Evolutionary conservation across 2,113 vertebrate species (phyloP).

Genomic region (Phylloscopus trochilus): DNA sequence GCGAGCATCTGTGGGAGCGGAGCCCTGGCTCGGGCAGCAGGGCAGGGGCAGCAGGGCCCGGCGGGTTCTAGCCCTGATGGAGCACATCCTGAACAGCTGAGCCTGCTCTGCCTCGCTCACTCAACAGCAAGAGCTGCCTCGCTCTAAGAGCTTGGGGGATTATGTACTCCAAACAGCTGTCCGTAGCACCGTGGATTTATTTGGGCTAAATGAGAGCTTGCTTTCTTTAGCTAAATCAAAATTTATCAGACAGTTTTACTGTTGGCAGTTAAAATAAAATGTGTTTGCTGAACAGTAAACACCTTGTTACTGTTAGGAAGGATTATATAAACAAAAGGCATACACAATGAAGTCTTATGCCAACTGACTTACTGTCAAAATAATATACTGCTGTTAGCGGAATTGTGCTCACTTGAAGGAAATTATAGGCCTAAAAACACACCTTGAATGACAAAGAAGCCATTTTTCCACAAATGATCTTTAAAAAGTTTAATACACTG

Average conservation of each 20-base stretch:
- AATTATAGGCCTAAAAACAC: conserved; percentile 60
- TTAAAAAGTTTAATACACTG: conserved; percentile 25
- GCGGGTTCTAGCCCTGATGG: conserved; percentile 50
- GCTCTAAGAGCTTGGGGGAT: conserved; percentile 53
- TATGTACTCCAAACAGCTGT: conserved; percentile 70
- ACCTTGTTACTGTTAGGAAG: conserved; percentile 81
- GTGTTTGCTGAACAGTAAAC: conserved; percentile 84
- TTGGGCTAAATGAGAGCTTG: conserved; percentile 72
- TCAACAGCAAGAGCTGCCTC: conserved; percentile 26
- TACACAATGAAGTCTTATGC: conserved; percentile 58
- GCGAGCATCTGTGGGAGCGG: conserved; percentile 51
- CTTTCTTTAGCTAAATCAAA: conserved; percentile 83
- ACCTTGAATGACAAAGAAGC: conserved; percentile 57
- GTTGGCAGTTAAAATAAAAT: conserved; percentile 80
- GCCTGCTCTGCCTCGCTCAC: conserved; percentile 42
- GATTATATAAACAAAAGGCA: conserved; percentile 80
- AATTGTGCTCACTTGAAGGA: conserved; percentile 54
- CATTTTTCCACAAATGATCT: conserved; percentile 53
- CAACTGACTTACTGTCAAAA: conserved; percentile 67
- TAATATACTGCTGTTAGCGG: conserved; percentile 41
- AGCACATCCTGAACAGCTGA: conserved; percentile 72
- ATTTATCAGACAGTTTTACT: conserved; percentile 87
- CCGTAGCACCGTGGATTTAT: conserved; percentile 73
- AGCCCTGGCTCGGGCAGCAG: background rate
- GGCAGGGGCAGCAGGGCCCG: conserved; percentile 26